Percentiles rank a stretch among this genome's conserved stretches.
These are phyloP conservation scores for Argynnis bischoffii DNA, from an alignment of 2,888 invertebrate species.

Conservation along the genomic window DNA sequence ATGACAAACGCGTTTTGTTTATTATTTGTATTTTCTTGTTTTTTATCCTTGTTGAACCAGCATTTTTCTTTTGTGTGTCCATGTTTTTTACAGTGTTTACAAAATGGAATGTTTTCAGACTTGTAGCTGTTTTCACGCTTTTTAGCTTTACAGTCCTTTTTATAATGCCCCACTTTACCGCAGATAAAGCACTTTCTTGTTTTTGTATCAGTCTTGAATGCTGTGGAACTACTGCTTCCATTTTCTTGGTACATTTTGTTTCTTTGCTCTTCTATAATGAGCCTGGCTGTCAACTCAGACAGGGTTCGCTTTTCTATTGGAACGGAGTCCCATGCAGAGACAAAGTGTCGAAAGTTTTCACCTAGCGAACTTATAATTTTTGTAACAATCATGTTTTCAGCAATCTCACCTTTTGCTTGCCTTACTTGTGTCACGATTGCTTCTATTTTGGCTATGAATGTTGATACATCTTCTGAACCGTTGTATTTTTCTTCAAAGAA, in stretches of 20 bases:
- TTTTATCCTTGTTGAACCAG: conserved; percentile 24
- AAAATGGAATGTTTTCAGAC: neutral
- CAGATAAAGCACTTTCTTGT: conserved; percentile 30
- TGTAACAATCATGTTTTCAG: conserved; percentile 4
- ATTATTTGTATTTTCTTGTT: neutral
- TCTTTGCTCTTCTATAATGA: neutral
- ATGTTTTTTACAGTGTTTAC: conserved; percentile 15
- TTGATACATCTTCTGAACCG: neutral
- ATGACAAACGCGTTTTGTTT: neutral
- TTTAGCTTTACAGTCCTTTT: conserved; percentile 21
- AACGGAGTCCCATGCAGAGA: conserved; percentile 1
- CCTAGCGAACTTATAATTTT: conserved; percentile 9
- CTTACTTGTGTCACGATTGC: neutral
- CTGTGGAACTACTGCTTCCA: neutral
- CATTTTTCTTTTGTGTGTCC: conserved; percentile 26
- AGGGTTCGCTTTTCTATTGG: neutral
- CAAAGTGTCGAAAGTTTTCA: conserved; percentile 3
- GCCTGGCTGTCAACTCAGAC: neutral
- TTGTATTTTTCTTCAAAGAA: neutral
- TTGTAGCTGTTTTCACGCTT: neutral
- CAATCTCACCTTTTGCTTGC: neutral
- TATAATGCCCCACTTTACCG: conserved; percentile 27
- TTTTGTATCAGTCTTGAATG: neutral
- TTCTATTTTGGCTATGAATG: neutral
- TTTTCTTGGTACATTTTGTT: neutral